These are phyloP conservation scores for Nanorana parkeri DNA, from an alignment of 2,113 vertebrate species.

Conservation along the genomic window DNA sequence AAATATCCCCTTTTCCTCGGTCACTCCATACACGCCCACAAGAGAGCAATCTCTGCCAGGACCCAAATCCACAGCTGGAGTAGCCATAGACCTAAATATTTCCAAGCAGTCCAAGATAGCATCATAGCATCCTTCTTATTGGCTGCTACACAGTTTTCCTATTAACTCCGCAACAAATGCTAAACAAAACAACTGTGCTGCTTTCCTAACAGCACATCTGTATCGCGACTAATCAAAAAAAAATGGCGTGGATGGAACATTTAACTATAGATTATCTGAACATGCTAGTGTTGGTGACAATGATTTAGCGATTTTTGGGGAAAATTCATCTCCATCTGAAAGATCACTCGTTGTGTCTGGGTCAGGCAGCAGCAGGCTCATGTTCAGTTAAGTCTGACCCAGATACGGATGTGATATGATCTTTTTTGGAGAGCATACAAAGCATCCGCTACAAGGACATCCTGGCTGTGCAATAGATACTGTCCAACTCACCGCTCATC, in stretches of 20 bases:
- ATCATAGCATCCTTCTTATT: neutral
- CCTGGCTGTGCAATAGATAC: neutral
- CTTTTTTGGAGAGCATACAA: neutral
- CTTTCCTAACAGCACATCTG: constrained; percentile 16
- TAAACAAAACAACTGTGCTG: neutral
- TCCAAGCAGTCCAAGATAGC: constrained; percentile 20
- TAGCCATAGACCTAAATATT: constrained; percentile 10
- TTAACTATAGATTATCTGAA: neutral
- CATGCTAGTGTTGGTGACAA: too few relatives aligned
- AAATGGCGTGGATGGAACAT: neutral
- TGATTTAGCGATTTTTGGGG: too few relatives aligned
- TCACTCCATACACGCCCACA: constrained; percentile 34
- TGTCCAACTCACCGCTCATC: too few relatives aligned
- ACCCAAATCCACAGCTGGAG: constrained; percentile 47
- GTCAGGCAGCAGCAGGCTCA: constrained; percentile 15
- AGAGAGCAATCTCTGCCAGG: constrained; percentile 19
- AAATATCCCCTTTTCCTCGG: constrained; percentile 14
- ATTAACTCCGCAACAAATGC: constrained; percentile 23
- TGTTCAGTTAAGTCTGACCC: neutral
- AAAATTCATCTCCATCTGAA: too few relatives aligned
- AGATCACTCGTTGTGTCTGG: too few relatives aligned
- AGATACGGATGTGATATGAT: constrained; percentile 20
- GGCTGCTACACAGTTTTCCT: neutral
- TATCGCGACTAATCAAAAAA: neutral
- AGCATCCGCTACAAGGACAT: neutral